Evolutionary conservation across 2,888 invertebrate genomes (phyloP), one percentile per base, ranked within the genome.

Genomic region (Euclidia mi): DNA sequence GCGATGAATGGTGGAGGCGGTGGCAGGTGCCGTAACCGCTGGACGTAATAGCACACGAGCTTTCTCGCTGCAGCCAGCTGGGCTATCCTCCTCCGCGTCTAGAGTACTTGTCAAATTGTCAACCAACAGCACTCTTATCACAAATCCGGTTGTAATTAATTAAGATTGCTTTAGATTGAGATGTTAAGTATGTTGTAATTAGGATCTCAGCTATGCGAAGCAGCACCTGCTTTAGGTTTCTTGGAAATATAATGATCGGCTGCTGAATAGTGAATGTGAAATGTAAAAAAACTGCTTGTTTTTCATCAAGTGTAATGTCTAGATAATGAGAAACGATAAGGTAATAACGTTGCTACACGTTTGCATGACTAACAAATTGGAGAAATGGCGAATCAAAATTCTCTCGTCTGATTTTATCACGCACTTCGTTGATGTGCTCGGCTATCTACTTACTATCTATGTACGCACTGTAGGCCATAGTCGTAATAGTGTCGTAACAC

Each of bases 91-190:
- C 44, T 57, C 43, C 6, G 50, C 52, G 44, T 50, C 64, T 69
- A 66, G 46, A 75, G 56, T 65, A 66, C 63, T 62, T 70, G 71
- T 75, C 77, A 79, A 79, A 74, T 76, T 76, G 78, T 77, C 78
- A 72, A 71, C 64, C 68, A 43, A 34, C 28, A 67, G 65, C 55
- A 52, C 60, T 72, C 65, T 60, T 75, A 76, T 74, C 75, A 71
- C 42, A 71, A 65, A 70, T 79, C 79, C 82, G 82, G 81, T 77
- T 78, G 61, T 78, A 79, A 82, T 85, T 82, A 81, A 80, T 84
- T 81, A 82, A 78, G 69, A 77, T 77, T 50, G 50, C 44, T 61
- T 61, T 64, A 64, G 66, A 69, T 72, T 59, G 7, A 25, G 20
- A 25, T 25, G 52, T 49, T 63, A 76, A 57, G 59, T 62, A 61